Percentiles rank a stretch among this genome's conserved stretches.
phyloP scores from a whole-genome alignment of 2,797 vertebrate species.

The Crax fasciolata region DNA sequence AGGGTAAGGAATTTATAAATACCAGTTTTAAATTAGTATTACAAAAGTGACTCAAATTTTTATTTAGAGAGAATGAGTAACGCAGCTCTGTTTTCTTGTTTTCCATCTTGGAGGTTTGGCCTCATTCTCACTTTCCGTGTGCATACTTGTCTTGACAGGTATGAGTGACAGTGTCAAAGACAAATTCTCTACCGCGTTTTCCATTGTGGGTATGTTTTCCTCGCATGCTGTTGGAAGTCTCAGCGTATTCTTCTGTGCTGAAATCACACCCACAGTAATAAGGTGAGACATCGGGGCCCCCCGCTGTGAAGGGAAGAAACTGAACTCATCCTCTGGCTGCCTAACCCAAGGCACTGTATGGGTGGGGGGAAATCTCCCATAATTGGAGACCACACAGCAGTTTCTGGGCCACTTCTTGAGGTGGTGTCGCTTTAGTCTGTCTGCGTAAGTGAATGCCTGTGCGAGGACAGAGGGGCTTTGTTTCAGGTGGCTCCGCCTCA shows the following conservation, averaged over 20 bases:
- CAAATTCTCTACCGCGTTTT: slow-evolving; percentile 94
- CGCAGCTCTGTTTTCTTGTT: background rate
- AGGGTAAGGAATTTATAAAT: slow-evolving; percentile 2
- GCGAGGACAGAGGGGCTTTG: background rate
- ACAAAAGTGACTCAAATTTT: background rate
- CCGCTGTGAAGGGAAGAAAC: background rate
- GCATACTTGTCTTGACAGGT: slow-evolving; percentile 75
- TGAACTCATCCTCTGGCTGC: background rate
- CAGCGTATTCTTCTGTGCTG: slow-evolving; percentile 97
- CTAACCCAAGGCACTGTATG: background rate
- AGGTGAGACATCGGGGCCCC: slow-evolving; percentile 82
- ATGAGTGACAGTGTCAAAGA: slow-evolving; percentile 90
- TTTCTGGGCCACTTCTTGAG: rapidly evolving
- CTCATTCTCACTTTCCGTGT: background rate
- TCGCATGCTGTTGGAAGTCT: slow-evolving; percentile 96
- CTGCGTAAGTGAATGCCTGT: background rate
- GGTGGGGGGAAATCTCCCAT: background rate
- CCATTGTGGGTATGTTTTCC: slow-evolving; percentile 98
- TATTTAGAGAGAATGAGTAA: background rate
- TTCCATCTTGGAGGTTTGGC: background rate
- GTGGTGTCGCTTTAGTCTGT: background rate
- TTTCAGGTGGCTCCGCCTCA: slow-evolving; percentile 54
- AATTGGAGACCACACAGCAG: background rate
- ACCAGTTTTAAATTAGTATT: background rate
- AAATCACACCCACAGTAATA: slow-evolving; percentile 97